phyloP scores from a whole-genome alignment of 2,888 invertebrate genomes.

The Drosophila neonasuta region DNA sequence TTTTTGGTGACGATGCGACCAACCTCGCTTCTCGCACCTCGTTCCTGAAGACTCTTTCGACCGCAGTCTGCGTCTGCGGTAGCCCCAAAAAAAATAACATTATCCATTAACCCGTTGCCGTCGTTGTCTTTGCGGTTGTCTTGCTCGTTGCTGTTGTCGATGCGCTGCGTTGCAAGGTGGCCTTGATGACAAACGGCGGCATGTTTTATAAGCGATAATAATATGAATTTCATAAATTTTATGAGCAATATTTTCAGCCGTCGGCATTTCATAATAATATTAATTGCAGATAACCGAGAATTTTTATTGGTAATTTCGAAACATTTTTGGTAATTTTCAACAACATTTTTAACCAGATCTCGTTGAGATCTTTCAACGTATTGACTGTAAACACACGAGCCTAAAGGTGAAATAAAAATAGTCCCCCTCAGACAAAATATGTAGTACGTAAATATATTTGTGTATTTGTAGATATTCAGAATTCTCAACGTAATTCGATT shows the following conservation, averaged over 20 bases:
- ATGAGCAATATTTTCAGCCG: slow-evolving; percentile 27
- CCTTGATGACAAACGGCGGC: slow-evolving; percentile 74
- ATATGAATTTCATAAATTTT: slow-evolving; percentile 66
- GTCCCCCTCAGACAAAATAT: neutral
- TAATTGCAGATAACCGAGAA: slow-evolving; percentile 29
- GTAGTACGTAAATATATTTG: neutral
- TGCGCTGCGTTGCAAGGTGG: slow-evolving; percentile 40
- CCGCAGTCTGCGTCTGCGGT: slow-evolving; percentile 38
- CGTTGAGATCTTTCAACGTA: neutral
- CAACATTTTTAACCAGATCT: slow-evolving; percentile 9
- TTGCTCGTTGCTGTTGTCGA: slow-evolving; percentile 22
- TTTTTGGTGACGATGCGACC: slow-evolving; percentile 28
- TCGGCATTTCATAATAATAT: slow-evolving; percentile 31
- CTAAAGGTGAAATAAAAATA: neutral
- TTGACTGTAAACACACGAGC: neutral
- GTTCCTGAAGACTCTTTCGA: neutral
- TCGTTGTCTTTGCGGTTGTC: slow-evolving; percentile 31
- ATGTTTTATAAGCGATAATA: slow-evolving; percentile 68
- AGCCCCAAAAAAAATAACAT: slow-evolving; percentile 51
- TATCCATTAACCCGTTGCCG: slow-evolving; percentile 58
- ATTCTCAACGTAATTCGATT: slow-evolving; percentile 3
- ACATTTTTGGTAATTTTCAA: slow-evolving; percentile 4
- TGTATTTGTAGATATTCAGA: neutral
- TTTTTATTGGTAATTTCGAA: slow-evolving; percentile 17
- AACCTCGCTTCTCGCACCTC: slow-evolving; percentile 30